Evolutionary conservation across 2,113 vertebrate genomes (phyloP).

Genomic region (Montifringilla adamsi): DNA sequence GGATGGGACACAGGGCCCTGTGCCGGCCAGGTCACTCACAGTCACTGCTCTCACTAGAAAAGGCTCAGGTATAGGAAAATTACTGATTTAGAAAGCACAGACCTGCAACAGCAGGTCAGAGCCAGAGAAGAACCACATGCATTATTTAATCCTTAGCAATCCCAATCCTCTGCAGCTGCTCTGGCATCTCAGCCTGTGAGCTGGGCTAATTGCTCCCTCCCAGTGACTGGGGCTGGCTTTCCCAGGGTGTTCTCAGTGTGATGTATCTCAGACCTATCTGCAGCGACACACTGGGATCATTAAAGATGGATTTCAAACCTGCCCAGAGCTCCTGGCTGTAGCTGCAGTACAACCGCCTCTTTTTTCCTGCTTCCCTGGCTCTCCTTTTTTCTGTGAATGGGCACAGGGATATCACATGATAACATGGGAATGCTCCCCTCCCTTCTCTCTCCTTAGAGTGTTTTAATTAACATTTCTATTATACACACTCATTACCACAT

Average conservation of each 20-base stretch:
- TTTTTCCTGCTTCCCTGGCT: neutral
- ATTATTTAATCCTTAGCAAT: neutral
- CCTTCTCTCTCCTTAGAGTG: neutral
- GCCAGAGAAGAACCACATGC: neutral
- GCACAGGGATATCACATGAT: constrained; percentile 19
- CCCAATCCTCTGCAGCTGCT: neutral
- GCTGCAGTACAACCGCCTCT: neutral
- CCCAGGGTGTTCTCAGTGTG: accelerated
- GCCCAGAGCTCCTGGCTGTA: neutral
- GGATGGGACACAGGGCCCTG: neutral
- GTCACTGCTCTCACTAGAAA: neutral
- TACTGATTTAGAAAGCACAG: neutral
- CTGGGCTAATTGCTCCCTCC: neutral
- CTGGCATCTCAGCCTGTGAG: neutral
- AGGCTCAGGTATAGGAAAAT: neutral
- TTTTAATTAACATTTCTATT: constrained; percentile 66
- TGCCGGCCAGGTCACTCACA: neutral
- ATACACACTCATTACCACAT: constrained; percentile 59
- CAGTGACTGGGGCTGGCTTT: neutral
- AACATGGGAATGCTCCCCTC: neutral
- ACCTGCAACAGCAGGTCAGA: neutral
- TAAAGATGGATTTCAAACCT: neutral
- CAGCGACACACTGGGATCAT: neutral
- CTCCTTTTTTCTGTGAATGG: neutral
- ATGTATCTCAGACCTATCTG: neutral